Percentiles rank a stretch among this genome's conserved stretches.
phyloP scores from a whole-genome alignment of 2,113 vertebrate genomes.

The Ammospiza caudacuta region DNA sequence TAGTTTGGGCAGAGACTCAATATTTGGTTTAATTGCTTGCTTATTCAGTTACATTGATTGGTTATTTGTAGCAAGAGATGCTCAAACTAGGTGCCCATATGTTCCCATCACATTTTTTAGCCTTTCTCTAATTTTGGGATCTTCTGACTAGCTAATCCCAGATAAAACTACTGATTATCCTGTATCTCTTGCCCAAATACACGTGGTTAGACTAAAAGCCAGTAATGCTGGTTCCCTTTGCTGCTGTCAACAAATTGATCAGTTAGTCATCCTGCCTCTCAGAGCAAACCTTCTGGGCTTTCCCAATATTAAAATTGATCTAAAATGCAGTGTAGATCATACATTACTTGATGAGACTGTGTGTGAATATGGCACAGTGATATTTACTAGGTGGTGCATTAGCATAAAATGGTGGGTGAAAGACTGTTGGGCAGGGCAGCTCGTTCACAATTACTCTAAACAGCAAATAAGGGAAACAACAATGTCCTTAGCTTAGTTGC shows the following conservation, averaged over 20 bases:
- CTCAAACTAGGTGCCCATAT: not conserved
- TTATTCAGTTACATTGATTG: not conserved
- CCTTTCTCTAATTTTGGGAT: constrained; percentile 12
- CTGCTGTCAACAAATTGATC: constrained; percentile 27
- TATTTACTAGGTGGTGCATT: not conserved
- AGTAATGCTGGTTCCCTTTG: not conserved
- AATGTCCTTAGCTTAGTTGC: not conserved
- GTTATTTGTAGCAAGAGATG: not conserved
- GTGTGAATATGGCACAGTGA: not conserved
- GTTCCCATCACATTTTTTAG: not conserved
- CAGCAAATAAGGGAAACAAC: not conserved
- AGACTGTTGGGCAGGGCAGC: not conserved
- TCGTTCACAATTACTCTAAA: not conserved
- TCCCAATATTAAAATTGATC: constrained; percentile 48
- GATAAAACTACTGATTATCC: not conserved
- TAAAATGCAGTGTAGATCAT: not conserved
- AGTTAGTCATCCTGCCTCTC: not conserved
- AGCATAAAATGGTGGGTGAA: not conserved
- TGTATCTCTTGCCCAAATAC: not conserved
- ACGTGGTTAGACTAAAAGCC: not conserved
- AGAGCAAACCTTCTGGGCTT: constrained; percentile 12
- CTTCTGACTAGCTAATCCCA: constrained; percentile 9
- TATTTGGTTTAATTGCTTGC: not conserved
- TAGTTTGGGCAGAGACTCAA: not conserved
- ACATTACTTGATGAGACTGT: not conserved